Percentiles rank a stretch among this genome's conserved stretches.
Evolutionary conservation across 1,140 invertebrate genomes (phyloP).

Genomic region (Belonocnema kinseyi): DNA sequence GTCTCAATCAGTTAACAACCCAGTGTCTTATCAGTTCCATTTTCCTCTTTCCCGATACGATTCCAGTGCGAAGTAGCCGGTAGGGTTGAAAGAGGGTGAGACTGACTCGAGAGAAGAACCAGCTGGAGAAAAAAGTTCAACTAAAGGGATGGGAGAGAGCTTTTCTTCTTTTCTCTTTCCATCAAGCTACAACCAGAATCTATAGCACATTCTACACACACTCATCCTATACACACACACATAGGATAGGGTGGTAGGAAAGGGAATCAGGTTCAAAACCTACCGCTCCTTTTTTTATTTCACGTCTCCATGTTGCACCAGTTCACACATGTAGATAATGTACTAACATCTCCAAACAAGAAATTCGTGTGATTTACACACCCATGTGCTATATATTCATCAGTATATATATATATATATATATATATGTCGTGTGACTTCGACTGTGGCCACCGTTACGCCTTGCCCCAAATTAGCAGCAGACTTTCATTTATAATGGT

Average conservation of each 20-base stretch:
- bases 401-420: too few relatives aligned
- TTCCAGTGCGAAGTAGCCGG: conserved; percentile 49
- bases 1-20: conserved; percentile 55
- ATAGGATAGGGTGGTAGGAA: neutral
- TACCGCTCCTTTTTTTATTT: neutral
- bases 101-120: conserved; percentile 38
- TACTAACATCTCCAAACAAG: too few relatives aligned
- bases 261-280: neutral
- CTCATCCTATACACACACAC: neutral
- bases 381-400: too few relatives aligned
- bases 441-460: conserved; percentile 49
- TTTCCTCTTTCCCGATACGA: conserved; percentile 48
- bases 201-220: neutral
- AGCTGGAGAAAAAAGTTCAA: conserved; percentile 40
- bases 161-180: conserved; percentile 47
- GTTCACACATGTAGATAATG: neutral
- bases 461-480: conserved; percentile 71
- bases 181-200: conserved; percentile 33
- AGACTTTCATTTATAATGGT: conserved; percentile 73
- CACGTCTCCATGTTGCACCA: neutral
- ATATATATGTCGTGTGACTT: conserved; percentile 31
- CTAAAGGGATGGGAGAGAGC: conserved; percentile 43
- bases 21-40: conserved; percentile 50
- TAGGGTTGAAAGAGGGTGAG: neutral
- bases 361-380: too few relatives aligned